Base-by-base conservation (phyloP, 1,140 invertebrate species). In the Ridgeia piscesae region DNA sequence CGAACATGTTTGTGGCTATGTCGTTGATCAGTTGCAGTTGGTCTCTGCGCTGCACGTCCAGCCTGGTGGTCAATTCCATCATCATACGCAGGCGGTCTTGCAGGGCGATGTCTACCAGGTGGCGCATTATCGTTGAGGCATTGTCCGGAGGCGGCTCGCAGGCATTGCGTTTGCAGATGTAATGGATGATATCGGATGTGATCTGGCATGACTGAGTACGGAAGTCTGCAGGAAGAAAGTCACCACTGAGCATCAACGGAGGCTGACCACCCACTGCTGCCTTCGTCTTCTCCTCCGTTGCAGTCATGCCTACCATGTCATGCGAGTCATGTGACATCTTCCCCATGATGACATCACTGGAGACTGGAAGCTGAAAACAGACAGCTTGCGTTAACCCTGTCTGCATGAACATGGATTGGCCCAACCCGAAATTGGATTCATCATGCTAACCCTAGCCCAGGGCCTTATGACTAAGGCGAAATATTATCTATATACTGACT, bases 1-100 rank as follows among this genome's bases (percentile, higher is more conserved):
- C 89, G 77, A 92, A 93, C 93, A 93, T 92, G 35, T 42, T 92
- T 8, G 91, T 92, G 33, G 91, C 91, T 17, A 92, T 92, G 88
- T 88, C 88, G 1, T 92, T 34, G 9, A 92, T 77, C 88, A 89
- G 48, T 33, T 77, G 33, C 34, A 92, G 88, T n/a, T 92, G 48
- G 21, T 92, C 88, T 33, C 48, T 33, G 33, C 11, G 48, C 33
- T 92, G n/a, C 34, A 92, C 27, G 77, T 92, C 91, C 33, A 92
- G 88, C n/a, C 11, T 58, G n/a, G 34, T 89, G n/a, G 42, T 77
- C 17, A 92, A 21, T 8, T 92, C 17, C 33, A 34, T 33, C 50
- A 92, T 33, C 91, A 92, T 89, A 34, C 88, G n/a, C 17, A 92
- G 77, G 48, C 91, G 50, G 42, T 92, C 33, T 34, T 92, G 92